These are phyloP conservation scores for Embidobia sp. DNA, from an alignment of 2,888 invertebrate genomes.

Conservation along the genomic window DNA sequence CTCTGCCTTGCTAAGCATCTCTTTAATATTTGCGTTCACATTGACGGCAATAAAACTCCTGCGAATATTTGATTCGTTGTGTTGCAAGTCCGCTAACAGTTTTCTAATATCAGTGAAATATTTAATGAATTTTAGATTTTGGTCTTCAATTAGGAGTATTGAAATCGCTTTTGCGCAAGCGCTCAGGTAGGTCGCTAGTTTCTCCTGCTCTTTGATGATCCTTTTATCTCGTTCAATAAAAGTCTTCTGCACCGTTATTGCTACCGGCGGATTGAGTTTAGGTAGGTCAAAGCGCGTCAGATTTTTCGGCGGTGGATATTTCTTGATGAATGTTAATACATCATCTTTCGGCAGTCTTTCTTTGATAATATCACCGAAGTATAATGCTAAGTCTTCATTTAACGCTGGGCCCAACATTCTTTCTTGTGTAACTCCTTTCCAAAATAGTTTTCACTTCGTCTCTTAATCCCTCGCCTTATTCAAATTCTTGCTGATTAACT, in stretches of 20 bases:
- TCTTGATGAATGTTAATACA: not conserved
- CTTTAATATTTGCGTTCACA: constrained; percentile 12
- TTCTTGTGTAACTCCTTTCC: no score
- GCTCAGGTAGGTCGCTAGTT: constrained; percentile 2
- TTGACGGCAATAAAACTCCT: constrained; percentile 31
- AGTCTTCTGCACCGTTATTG: not conserved
- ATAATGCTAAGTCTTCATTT: constrained; percentile 25
- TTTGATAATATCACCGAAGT: constrained; percentile 24
- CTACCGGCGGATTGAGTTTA: constrained; percentile 7
- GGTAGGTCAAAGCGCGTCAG: constrained; percentile 6
- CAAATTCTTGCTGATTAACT: no score
- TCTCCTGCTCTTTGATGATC: constrained; percentile 28
- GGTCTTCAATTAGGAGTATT: no score
- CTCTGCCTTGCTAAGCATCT: constrained; percentile 7
- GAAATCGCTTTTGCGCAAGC: no score
- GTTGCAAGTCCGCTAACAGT: constrained; percentile 22
- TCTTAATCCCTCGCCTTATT: no score
- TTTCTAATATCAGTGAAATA: constrained; percentile 8
- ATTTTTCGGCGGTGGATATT: constrained; percentile 25
- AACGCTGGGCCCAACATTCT: not conserved
- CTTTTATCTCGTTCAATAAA: constrained; percentile 14
- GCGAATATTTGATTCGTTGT: constrained; percentile 20
- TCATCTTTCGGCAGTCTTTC: constrained; percentile 19
- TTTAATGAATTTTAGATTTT: no score
- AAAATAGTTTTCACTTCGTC: no score